Percentiles rank a stretch among this genome's conserved stretches.
Evolutionary conservation across 2,888 invertebrate species (phyloP).

Genomic region (Drosophila neotestacea): DNA sequence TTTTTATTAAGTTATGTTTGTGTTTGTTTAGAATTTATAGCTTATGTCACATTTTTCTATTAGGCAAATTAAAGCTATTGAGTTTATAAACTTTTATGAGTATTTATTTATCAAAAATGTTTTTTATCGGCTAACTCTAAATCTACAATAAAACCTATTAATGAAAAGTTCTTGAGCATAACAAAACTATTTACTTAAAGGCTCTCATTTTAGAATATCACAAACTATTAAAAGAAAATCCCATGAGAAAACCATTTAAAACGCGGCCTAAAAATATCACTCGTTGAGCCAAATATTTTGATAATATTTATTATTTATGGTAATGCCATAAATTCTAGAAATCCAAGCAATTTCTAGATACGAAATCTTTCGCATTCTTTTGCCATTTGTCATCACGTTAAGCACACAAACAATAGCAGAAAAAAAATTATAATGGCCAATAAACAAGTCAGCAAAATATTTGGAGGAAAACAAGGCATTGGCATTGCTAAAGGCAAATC

Average conservation of each 20-base stretch:
- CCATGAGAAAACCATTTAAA: background rate
- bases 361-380: constrained; percentile 23
- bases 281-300: background rate
- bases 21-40: background rate
- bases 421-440: constrained; percentile 43
- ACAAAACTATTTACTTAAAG: background rate
- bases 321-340: constrained; percentile 18
- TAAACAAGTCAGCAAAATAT: constrained; percentile 69
- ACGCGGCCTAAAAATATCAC: background rate
- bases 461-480: constrained; percentile 18
- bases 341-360: constrained; percentile 1
- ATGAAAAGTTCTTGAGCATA: background rate
- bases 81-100: background rate
- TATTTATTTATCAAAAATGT: background rate
- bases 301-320: constrained; percentile 16
- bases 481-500: constrained; percentile 3
- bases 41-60: background rate
- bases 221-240: too few species aligned
- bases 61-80: background rate
- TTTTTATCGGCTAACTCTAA: background rate
- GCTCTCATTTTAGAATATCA: background rate
- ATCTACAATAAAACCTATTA: background rate
- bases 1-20: too few species aligned
- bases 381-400: constrained; percentile 64
- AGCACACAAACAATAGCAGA: constrained; percentile 32